Evolutionary conservation across 2,888 invertebrate species (phyloP).

Genomic region (Romanomermis culicivorax): DNA sequence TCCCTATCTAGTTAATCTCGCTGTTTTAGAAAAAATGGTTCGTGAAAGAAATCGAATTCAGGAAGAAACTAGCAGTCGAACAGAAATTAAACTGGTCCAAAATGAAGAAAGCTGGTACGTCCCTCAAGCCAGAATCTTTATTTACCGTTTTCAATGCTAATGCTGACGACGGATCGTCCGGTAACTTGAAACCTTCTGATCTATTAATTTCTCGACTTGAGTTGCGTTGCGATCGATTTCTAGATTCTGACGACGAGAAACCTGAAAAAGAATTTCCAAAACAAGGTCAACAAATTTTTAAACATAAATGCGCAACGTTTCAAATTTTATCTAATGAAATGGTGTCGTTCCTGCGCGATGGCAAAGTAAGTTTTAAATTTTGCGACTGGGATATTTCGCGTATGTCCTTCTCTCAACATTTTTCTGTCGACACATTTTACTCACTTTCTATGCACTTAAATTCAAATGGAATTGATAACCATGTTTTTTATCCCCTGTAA

Average conservation of each 20-base stretch:
- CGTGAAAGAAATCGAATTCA: neutral
- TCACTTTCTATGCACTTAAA: no score
- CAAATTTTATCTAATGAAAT: conserved; percentile 10
- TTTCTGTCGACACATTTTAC: no score
- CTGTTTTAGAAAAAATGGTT: conserved; percentile 3
- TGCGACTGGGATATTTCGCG: no score
- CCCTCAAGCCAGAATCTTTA: neutral
- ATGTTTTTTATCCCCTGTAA: no score
- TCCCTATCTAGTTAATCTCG: no score
- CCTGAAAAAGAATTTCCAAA: neutral
- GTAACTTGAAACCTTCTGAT: neutral
- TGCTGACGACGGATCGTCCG: neutral
- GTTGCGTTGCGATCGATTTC: no score
- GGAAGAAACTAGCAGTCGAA: neutral
- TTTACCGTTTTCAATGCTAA: neutral
- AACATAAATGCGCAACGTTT: conserved; percentile 7
- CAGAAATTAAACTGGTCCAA: no score
- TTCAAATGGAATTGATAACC: no score
- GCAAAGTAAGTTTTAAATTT: conserved; percentile 5
- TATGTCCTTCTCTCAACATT: no score
- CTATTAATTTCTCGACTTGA: no score
- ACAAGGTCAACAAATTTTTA: conserved; percentile 9
- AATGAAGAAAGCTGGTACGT: no score
- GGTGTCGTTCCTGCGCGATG: neutral
- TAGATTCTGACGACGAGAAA: no score